Percentiles rank a stretch among this genome's conserved stretches.
Evolutionary conservation across 2,113 vertebrate species (phyloP).

Genomic region (Cephalophus harveyi): DNA sequence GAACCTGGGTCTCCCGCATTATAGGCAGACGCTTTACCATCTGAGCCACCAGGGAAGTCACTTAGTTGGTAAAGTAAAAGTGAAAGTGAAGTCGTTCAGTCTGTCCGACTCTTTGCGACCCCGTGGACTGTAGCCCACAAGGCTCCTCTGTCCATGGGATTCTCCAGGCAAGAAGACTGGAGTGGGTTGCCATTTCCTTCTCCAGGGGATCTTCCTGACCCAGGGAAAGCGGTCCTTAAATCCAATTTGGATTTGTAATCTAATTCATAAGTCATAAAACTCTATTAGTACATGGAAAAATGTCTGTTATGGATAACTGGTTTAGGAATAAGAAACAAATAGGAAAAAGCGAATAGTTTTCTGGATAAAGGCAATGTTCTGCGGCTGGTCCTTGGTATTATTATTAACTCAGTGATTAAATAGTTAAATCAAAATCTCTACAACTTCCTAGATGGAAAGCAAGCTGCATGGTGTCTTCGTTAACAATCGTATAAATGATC

Average conservation of each 20-base stretch:
- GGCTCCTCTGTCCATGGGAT: too few relatives aligned
- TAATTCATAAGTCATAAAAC: not conserved
- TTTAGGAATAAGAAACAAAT: constrained; percentile 28
- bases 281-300: not conserved
- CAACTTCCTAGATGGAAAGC: not conserved
- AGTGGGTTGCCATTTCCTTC: too few relatives aligned
- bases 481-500: constrained; percentile 36
- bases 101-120: too few relatives aligned
- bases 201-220: too few relatives aligned
- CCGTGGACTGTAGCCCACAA: too few relatives aligned
- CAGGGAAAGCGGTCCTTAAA: not conserved
- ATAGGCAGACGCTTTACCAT: too few relatives aligned
- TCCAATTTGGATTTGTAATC: not conserved
- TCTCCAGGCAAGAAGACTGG: too few relatives aligned
- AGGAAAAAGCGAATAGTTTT: not conserved
- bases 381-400: not conserved
- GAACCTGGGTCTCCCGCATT: not conserved
- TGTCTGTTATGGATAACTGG: not conserved
- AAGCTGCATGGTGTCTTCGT: not conserved
- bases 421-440: not conserved
- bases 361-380: not conserved
- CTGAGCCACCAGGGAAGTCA: too few relatives aligned
- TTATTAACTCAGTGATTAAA: constrained; percentile 45
- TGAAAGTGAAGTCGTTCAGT: too few relatives aligned
- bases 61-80: not conserved